Evolutionary conservation across 2,113 vertebrate genomes (phyloP), one percentile per base, ranked within the genome.

Genomic region (Polyodon spathula): DNA sequence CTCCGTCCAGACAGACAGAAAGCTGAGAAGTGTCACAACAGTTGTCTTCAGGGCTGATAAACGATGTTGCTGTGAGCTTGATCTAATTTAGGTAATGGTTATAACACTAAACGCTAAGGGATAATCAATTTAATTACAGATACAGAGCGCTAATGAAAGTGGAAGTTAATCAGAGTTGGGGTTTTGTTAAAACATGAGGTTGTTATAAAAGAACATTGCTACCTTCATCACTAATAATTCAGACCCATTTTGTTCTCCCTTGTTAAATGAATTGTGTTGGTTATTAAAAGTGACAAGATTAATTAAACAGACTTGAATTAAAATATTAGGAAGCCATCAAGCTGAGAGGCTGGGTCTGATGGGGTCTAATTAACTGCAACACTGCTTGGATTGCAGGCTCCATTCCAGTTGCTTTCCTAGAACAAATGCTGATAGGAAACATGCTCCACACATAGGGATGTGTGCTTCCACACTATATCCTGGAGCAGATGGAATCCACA

Each of bases 231-330:
- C 78, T 78, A 70, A 75, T 71, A 68, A 69, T 68, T 63, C 60
- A 78, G 58, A 71, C 67, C 71, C 67, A 72, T 79, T 79, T 76
- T 66, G 60, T 58, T n/a, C n/a, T n/a, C 43, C 73, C 66, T 74
- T 80, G 74, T 76, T 76, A 71, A 78, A 78, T 81, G 79, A 81
- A 81, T 83, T 78, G 80, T 71, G 73, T 72, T 70, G 71, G 78
- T 83, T 81, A 84, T 84, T 83, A 83, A 83, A 83, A 81, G 76
- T 78, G 79, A 74, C 79, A 79, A 75, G 72, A 81, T 81, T 82
- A 82, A 84, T 84, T 84, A 82, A 81, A 76, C 74, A 68, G 66
- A 67, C 68, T 75, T 73, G 68, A 78, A 80, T 83, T 73, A 71
- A 71, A 76, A 71, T 67, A 67, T 63, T 67, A 56, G 46, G 54